Percentiles rank a stretch among this genome's conserved stretches.
These are phyloP conservation scores for Quadriops clusia DNA, from an alignment of 2,888 invertebrate genomes.

Conservation along the genomic window DNA sequence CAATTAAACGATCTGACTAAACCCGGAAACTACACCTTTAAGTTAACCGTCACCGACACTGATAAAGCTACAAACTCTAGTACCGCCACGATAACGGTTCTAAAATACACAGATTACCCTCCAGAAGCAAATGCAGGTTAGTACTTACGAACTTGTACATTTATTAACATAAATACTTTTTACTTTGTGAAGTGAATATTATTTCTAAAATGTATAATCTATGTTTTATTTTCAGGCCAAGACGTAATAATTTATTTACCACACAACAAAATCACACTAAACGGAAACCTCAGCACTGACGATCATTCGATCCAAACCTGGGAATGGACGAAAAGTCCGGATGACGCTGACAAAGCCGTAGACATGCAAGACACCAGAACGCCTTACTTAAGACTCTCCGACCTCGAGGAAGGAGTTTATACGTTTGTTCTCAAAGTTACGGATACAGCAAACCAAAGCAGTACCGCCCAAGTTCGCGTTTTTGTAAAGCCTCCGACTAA, in stretches of 20 bases:
- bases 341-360: constrained; percentile 79
- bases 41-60: constrained; percentile 82
- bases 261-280: constrained; percentile 58
- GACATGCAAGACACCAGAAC: constrained; percentile 94
- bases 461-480: constrained; percentile 69
- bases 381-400: constrained; percentile 72
- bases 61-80: constrained; percentile 79
- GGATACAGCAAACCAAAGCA: constrained; percentile 80
- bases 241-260: constrained; percentile 85
- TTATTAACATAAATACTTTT: neutral
- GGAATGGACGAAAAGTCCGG: constrained; percentile 90
- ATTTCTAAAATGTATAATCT: neutral
- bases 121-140: constrained; percentile 84
- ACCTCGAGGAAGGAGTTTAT: constrained; percentile 88
- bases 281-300: constrained; percentile 84
- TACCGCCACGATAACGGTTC: constrained; percentile 76
- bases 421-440: constrained; percentile 88
- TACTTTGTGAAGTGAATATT: constrained; percentile 1
- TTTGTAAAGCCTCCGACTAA: constrained; percentile 86
- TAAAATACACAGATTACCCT: constrained; percentile 87
- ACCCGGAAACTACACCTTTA: constrained; percentile 84
- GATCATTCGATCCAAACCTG: constrained; percentile 87
- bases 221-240: constrained; percentile 44
- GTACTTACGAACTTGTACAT: neutral
- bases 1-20: constrained; percentile 71